phyloP scores from a whole-genome alignment of 2,888 invertebrate species.

The Tuberolachnus salignus region DNA sequence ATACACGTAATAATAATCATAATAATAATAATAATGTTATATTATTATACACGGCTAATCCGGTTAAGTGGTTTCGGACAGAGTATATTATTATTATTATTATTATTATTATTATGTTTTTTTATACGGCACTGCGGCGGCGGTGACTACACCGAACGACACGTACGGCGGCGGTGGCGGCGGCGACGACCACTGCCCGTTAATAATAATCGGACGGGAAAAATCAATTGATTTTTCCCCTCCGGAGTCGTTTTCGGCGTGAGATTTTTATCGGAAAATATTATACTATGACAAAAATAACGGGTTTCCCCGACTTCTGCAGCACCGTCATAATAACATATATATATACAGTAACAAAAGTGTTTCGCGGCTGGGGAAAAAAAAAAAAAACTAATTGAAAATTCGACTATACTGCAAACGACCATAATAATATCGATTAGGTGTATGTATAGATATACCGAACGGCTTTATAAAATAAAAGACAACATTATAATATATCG shows the following conservation, averaged over 20 bases:
- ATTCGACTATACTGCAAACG: background rate
- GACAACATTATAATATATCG: background rate
- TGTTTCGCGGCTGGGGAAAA: no score
- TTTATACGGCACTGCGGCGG: background rate
- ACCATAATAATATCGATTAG: no score
- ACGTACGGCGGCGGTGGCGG: background rate
- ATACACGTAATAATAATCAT: slow-evolving; percentile 1
- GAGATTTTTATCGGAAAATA: slow-evolving; percentile 26
- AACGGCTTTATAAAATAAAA: background rate
- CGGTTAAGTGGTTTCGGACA: slow-evolving; percentile 47
- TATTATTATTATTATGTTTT: no score
- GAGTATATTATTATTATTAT: no score
- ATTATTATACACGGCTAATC: slow-evolving; percentile 19
- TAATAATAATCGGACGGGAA: background rate
- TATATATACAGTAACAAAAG: no score
- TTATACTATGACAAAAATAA: background rate
- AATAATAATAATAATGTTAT: background rate
- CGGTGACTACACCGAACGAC: background rate
- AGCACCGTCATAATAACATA: no score
- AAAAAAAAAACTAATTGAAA: background rate
- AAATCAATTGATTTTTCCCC: slow-evolving; percentile 6
- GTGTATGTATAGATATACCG: background rate
- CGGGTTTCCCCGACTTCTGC: no score
- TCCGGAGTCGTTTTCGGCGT: background rate
- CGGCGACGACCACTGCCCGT: background rate